Percentiles rank a stretch among this genome's conserved stretches.
Conservation (phyloP, 2,888 invertebrate species). For the Tromatobia lineatoria region DNA sequence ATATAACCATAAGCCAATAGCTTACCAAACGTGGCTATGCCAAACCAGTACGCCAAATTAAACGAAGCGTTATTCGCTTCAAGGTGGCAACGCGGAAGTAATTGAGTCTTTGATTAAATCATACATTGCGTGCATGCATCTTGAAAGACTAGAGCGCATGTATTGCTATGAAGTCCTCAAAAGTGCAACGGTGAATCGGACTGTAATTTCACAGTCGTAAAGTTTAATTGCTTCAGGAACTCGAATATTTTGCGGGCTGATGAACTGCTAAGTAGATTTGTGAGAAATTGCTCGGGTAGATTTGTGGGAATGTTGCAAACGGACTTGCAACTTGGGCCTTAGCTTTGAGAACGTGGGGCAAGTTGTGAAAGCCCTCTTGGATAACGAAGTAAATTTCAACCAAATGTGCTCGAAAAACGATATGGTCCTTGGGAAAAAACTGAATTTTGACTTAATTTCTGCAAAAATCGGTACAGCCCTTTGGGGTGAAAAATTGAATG, state of each 20-base stretch:
- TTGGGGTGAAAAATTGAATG: too few species aligned
- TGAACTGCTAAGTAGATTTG: slow-evolving; percentile 40
- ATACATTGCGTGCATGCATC: slow-evolving; percentile 18
- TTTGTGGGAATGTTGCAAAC: slow-evolving; percentile 44
- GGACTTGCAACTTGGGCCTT: not conserved
- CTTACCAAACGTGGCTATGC: slow-evolving; percentile 29
- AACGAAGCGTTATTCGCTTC: slow-evolving; percentile 58
- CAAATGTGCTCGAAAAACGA: too few species aligned
- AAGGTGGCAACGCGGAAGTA: slow-evolving; percentile 78
- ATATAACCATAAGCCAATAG: slow-evolving; percentile 18
- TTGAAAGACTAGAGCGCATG: not conserved
- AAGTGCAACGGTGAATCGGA: slow-evolving; percentile 29
- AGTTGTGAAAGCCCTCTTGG: not conserved
- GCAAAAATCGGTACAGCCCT: too few species aligned
- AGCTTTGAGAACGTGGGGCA: too few species aligned
- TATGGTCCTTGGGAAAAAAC: too few species aligned
- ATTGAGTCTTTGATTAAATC: slow-evolving; percentile 67
- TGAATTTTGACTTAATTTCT: too few species aligned
- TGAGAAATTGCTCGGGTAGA: slow-evolving; percentile 38
- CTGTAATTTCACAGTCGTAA: slow-evolving; percentile 3
- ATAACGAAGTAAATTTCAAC: too few species aligned
- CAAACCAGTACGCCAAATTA: slow-evolving; percentile 42
- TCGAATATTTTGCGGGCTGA: slow-evolving; percentile 36
- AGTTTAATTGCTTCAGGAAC: not conserved
- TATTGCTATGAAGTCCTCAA: not conserved